Base-by-base conservation (phyloP, 2,113 vertebrate genomes). In the Bucco capensis region DNA sequence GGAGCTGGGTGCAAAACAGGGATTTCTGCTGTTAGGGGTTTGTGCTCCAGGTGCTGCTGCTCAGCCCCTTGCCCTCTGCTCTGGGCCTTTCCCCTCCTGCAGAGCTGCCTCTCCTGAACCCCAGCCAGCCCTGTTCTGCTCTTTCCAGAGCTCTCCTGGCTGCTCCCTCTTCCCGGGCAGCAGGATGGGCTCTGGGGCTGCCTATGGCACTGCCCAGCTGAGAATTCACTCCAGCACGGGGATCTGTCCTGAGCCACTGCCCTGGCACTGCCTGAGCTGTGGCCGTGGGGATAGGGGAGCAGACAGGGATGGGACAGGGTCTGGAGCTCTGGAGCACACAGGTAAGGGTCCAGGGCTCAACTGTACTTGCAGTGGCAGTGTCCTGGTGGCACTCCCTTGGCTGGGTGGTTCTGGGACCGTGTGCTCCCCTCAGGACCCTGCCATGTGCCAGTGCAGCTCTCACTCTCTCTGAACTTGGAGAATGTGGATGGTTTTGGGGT, bases 1-100 rank as follows among this genome's bases (percentile, higher is more conserved):
- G 38, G 92, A 83, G 80, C 31, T 86, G 83, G 73, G 84, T 92
- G 95, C 95, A 64, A 95, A 96, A 84, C 86, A 94, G 87, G 93
- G 71, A 86, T 93, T 84, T 95, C 58, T 92, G 42, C 73, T 23
- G 3, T 51, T 69, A 53, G 84, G 71, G 77, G 81, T 92, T 44
- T 56, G 67, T 67, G 74, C 61, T 84, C 84, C 78, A 73, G 84
- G 80, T 44, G 44, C 83, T 77, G 69, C 66, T 19, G 67, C 81
- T 79, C 62, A 78, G 72, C 60, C 31, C 49, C 37, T 22, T 44
- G 65, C 46, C 53, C 19, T 1, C 2, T 0, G 10, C 74, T 46
- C 10, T 8, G 13, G 27, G 14, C 24, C 58, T 37, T 70, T 25
- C 57, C 25, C 47, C 73, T 72, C 86, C 65, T 42, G 50, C 60